phyloP scores from a whole-genome alignment of 2,797 vertebrate species.

The Ctenosaura bakeri region DNA sequence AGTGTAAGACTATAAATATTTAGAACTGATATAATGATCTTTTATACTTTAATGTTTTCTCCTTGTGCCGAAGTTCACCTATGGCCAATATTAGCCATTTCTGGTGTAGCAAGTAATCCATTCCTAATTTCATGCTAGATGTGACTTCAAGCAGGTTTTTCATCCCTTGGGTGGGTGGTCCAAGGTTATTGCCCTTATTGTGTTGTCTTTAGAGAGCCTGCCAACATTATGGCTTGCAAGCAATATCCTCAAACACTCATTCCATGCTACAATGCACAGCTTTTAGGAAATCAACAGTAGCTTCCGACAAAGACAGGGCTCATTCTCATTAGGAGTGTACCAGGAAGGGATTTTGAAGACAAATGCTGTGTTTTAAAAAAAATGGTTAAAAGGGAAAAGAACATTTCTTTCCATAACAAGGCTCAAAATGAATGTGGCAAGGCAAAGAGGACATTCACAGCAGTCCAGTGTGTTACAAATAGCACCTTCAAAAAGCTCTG shows the following conservation, averaged over 20 bases:
- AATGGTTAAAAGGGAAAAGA: conserved; percentile 6
- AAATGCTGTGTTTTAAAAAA: conserved; percentile 7
- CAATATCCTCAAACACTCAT: neutral
- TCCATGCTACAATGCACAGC: neutral
- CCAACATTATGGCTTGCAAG: neutral
- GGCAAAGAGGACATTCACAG: conserved; percentile 43
- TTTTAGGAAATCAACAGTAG: neutral
- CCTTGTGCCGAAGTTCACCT: neutral
- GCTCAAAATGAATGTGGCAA: conserved; percentile 42
- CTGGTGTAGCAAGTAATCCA: neutral
- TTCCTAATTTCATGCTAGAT: neutral
- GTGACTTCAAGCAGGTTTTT: neutral
- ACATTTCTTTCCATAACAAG: conserved; percentile 21
- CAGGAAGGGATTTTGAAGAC: conserved; percentile 57
- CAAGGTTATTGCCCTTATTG: neutral
- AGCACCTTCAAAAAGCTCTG: conserved; percentile 46
- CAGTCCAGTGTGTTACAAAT: neutral
- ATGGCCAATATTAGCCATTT: neutral
- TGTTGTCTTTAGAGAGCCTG: neutral
- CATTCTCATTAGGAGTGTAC: conserved; percentile 32
- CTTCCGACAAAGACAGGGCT: neutral
- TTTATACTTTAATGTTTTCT: neutral
- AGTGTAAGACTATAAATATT: neutral
- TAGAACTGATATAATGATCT: neutral
- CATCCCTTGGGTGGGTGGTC: neutral